Percentiles rank a stretch among this genome's conserved stretches.
Evolutionary conservation across 2,797 vertebrate genomes (phyloP).

Genomic region (Orestias chungarensis): DNA sequence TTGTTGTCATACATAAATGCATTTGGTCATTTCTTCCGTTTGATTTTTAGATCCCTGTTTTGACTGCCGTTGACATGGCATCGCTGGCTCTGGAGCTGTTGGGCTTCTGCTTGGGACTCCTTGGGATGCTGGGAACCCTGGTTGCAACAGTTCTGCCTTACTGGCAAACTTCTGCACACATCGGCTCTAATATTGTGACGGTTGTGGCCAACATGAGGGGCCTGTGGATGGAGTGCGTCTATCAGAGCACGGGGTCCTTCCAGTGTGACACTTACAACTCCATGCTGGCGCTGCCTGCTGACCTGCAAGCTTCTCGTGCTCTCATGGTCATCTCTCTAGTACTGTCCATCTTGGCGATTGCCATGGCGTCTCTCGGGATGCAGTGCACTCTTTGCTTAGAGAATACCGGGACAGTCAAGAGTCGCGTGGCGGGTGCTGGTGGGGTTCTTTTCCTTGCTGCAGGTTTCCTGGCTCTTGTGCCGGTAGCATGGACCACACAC

Average conservation of each 20-base stretch:
- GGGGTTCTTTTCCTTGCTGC: conserved; percentile 83
- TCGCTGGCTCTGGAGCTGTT: conserved; percentile 88
- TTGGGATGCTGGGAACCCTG: conserved; percentile 88
- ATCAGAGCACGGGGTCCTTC: conserved; percentile 92
- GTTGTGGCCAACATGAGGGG: conserved; percentile 89
- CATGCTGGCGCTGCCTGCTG: conserved; percentile 85
- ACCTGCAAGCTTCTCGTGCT: conserved; percentile 89
- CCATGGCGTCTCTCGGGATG: conserved; percentile 85
- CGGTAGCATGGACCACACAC: conserved; percentile 91
- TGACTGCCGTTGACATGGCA: conserved; percentile 77
- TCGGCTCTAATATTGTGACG: conserved; percentile 93
- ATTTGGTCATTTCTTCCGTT: not conserved
- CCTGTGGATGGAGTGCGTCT: conserved; percentile 97
- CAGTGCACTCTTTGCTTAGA: conserved; percentile 91
- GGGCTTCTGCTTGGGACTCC: conserved; percentile 87
- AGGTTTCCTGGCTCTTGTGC: conserved; percentile 89
- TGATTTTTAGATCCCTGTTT: conserved; percentile 7
- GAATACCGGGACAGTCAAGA: conserved; percentile 78
- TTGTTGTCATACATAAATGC: not conserved
- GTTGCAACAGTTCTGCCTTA: conserved; percentile 87
- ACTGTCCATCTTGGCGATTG: conserved; percentile 83
- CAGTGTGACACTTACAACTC: conserved; percentile 97
- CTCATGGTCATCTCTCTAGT: conserved; percentile 93
- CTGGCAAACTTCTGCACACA: conserved; percentile 89
- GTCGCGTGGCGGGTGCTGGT: conserved; percentile 82